Evolutionary conservation across 2,888 invertebrate genomes (phyloP).

Genomic region (Agrotis segetum): DNA sequence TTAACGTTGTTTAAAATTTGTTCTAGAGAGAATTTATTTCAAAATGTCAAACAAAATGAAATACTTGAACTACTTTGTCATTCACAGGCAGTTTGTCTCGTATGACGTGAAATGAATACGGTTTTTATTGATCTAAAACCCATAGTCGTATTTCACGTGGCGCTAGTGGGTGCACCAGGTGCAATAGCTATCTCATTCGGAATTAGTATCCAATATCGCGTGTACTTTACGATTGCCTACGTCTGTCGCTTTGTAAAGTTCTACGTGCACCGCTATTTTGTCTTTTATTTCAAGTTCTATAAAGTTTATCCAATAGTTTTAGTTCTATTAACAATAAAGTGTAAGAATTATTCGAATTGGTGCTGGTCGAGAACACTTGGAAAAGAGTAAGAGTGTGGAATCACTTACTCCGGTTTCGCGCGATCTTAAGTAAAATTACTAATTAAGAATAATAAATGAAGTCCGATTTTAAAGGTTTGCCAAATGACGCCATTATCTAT

Average conservation of each 20-base stretch:
- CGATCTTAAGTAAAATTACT: too few species aligned
- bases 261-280: conserved; percentile 46
- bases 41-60: conserved; percentile 23
- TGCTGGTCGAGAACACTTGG: too few species aligned
- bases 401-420: too few species aligned
- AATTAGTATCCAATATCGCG: conserved; percentile 86
- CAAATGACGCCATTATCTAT: too few species aligned
- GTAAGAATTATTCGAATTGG: too few species aligned
- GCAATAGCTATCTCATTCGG: conserved; percentile 81
- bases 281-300: conserved; percentile 19
- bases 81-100: conserved; percentile 42
- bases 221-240: conserved; percentile 76
- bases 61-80: conserved; percentile 14
- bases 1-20: not conserved
- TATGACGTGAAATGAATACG: conserved; percentile 56
- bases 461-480: too few species aligned
- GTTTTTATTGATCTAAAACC: conserved; percentile 68
- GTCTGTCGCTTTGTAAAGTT: conserved; percentile 56
- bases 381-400: too few species aligned
- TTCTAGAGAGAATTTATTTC: not conserved
- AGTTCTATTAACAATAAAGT: too few species aligned
- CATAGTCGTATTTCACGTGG: conserved; percentile 76
- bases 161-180: conserved; percentile 79
- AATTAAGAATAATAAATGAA: too few species aligned
- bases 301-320: too few species aligned